Conservation (phyloP, 2,113 vertebrate genomes). For the Trematocara macrostoma region DNA sequence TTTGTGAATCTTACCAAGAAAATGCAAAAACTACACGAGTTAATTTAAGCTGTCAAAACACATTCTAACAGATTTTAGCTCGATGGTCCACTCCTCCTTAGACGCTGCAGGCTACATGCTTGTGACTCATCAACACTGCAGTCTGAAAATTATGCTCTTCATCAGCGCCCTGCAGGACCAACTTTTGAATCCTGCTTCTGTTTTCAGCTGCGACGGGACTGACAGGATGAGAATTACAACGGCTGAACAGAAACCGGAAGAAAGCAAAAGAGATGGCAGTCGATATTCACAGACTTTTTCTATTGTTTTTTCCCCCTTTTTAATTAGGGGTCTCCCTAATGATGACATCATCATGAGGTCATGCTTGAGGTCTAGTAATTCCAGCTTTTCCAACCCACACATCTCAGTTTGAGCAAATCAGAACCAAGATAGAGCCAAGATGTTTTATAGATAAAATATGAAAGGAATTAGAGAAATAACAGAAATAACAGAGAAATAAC, state of each 20-base stretch:
- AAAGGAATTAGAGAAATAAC: not conserved
- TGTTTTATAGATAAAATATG: not conserved
- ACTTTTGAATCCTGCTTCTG: not conserved
- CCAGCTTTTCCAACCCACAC: not conserved
- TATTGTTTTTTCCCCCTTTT: fast-evolving
- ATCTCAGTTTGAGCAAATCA: not conserved
- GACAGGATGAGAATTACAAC: not conserved
- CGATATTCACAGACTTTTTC: not conserved
- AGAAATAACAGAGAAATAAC: not conserved
- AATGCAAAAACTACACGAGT: not conserved
- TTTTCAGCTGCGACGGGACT: not conserved
- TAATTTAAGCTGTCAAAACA: not conserved
- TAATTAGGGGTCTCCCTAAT: not conserved
- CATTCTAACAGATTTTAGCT: not conserved
- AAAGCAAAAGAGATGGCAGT: not conserved
- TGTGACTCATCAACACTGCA: not conserved
- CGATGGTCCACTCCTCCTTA: not conserved
- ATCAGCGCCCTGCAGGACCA: not conserved
- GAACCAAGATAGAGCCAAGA: not conserved
- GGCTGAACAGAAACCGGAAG: not conserved
- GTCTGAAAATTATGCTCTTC: not conserved
- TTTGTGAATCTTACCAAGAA: not conserved
- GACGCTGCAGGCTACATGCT: not conserved
- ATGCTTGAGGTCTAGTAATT: not conserved
- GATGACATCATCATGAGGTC: not conserved